Evolutionary conservation across 1,140 invertebrate genomes (phyloP).

Genomic region (Protaetia brevitarsis): DNA sequence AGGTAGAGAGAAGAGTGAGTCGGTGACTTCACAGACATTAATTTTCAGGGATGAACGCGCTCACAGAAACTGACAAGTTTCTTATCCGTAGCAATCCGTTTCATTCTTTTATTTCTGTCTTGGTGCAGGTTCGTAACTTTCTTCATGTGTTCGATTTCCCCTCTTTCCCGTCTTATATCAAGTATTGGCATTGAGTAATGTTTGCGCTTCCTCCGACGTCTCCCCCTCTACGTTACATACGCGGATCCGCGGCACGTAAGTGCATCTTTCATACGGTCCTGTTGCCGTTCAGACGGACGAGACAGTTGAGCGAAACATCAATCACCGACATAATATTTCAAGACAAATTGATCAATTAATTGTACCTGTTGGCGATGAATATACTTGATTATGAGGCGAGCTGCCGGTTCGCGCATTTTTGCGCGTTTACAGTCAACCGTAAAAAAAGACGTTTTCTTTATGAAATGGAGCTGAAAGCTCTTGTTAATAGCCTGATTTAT

Average conservation of each 20-base stretch:
- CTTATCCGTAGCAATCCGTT: constrained; percentile 50
- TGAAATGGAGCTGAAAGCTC: not conserved
- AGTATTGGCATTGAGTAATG: constrained; percentile 36
- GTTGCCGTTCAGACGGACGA: not conserved
- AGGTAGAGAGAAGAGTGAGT: constrained; percentile 8
- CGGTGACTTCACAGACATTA: constrained; percentile 42
- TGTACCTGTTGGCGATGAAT: constrained; percentile 5
- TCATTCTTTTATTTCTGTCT: constrained; percentile 46
- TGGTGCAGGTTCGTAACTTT: constrained; percentile 31
- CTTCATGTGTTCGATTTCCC: constrained; percentile 30
- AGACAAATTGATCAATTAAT: constrained; percentile 32
- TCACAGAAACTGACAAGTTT: constrained; percentile 49
- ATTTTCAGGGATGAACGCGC: constrained; percentile 50
- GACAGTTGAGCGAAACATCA: constrained; percentile 18
- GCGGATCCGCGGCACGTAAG: constrained; percentile 22
- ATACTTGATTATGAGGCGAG: not conserved
- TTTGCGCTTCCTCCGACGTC: not conserved
- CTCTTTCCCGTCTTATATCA: constrained; percentile 31
- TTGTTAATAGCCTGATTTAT: constrained; percentile 9
- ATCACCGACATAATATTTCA: constrained; percentile 29
- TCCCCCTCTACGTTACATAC: no score
- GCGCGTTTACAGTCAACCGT: not conserved
- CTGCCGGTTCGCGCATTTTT: not conserved
- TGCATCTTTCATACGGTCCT: constrained; percentile 6
- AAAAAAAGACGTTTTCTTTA: constrained; percentile 2